A percentile compares a stretch with the other conserved stretches of the same genome.
phyloP scores from a whole-genome alignment of 2,797 vertebrate genomes.

The Mormyrus proboscirostris region DNA sequence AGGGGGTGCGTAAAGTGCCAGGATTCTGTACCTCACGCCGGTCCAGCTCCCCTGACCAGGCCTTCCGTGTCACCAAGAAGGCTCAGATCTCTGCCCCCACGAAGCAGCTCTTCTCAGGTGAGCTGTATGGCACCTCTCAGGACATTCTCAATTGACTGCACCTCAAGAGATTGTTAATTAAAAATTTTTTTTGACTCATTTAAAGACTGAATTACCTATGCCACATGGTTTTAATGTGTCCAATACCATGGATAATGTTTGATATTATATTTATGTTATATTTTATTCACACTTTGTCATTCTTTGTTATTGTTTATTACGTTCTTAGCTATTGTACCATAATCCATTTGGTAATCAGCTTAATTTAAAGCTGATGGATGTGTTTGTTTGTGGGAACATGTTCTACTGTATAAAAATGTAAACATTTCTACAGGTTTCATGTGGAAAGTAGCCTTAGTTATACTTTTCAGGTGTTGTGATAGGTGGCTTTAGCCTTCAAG shows the following conservation, averaged over 20 bases:
- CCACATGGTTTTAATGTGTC: neutral
- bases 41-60: constrained; percentile 62
- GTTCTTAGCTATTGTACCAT: neutral
- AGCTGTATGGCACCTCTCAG: neutral
- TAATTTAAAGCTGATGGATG: neutral
- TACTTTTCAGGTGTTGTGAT: neutral
- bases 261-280: neutral
- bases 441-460: neutral
- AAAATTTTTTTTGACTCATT: neutral
- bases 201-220: neutral
- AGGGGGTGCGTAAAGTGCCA: constrained; percentile 73
- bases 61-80: constrained; percentile 75
- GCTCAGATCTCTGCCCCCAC: constrained; percentile 88
- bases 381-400: neutral
- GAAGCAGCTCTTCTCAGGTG: constrained; percentile 85
- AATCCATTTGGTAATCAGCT: neutral
- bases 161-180: neutral
- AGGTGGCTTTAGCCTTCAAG: neutral
- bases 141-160: neutral
- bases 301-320: neutral
- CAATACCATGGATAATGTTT: neutral
- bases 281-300: neutral
- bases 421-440: neutral
- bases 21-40: constrained; percentile 72
- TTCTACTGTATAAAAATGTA: neutral